Evolutionary conservation across 2,797 vertebrate genomes (phyloP).

Genomic region (Gymnodraco acuticeps): DNA sequence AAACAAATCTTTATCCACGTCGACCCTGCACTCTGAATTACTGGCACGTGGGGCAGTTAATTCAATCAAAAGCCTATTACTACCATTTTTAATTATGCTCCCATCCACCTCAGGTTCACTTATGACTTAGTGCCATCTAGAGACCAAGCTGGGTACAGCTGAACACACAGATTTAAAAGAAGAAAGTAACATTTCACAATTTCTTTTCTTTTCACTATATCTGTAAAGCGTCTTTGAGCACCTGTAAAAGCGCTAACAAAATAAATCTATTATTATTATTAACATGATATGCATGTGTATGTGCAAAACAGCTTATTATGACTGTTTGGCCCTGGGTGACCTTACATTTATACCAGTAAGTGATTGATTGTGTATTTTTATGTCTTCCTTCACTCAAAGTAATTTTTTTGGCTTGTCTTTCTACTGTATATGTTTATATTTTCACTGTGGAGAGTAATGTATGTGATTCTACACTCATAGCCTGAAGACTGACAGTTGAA

Average conservation of each 20-base stretch:
- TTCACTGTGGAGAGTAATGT: neutral
- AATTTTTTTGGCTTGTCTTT: neutral
- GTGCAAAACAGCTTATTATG: neutral
- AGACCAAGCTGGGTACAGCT: constrained; percentile 51
- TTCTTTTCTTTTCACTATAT: too few species aligned
- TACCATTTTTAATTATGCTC: constrained; percentile 76
- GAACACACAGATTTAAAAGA: neutral
- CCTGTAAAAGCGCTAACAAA: too few species aligned
- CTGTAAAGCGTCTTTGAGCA: too few species aligned
- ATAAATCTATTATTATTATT: too few species aligned
- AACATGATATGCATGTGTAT: constrained; percentile 26
- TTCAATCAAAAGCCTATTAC: constrained; percentile 78
- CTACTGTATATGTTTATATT: neutral
- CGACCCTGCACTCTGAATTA: constrained; percentile 53
- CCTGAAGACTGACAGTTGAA: neutral
- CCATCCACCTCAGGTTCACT: constrained; percentile 49
- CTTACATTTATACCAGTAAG: constrained; percentile 4
- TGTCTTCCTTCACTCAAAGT: neutral
- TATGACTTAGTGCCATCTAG: constrained; percentile 84
- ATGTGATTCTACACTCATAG: neutral
- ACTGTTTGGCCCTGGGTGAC: constrained; percentile 13
- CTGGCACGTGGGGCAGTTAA: constrained; percentile 74
- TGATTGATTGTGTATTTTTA: neutral
- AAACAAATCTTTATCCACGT: constrained; percentile 53
- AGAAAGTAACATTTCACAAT: too few species aligned